These are phyloP conservation scores for Glareola pratincola DNA, from an alignment of 2,113 vertebrate species.

Conservation along the genomic window DNA sequence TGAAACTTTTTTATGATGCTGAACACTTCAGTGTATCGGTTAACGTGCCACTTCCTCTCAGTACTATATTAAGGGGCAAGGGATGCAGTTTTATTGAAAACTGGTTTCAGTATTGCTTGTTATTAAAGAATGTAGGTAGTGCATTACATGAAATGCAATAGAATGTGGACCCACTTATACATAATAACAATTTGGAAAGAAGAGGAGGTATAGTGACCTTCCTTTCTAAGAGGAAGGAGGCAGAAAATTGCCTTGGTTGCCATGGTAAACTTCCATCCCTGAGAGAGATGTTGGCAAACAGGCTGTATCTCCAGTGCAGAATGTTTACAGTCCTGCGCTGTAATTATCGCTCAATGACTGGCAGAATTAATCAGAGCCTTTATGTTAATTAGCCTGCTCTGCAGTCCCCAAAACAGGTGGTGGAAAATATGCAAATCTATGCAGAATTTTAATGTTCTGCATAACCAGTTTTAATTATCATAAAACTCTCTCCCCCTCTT, in stretches of 20 bases:
- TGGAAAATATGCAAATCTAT: conserved; percentile 98
- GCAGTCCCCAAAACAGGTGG: conserved; percentile 98
- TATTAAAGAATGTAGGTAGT: conserved; percentile 59
- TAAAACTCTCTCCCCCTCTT: conserved; percentile 77
- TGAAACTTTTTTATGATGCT: conserved; percentile 13
- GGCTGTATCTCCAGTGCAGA: conserved; percentile 80
- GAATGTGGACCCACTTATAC: conserved; percentile 63
- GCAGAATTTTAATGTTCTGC: conserved; percentile 95
- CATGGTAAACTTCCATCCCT: conserved; percentile 82
- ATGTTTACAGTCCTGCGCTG: conserved; percentile 81
- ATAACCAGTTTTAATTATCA: conserved; percentile 95
- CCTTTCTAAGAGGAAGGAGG: conserved; percentile 75
- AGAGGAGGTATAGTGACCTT: conserved; percentile 75
- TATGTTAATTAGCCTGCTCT: conserved; percentile 96
- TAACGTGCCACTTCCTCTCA: conserved; percentile 29
- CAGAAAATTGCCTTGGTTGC: conserved; percentile 81
- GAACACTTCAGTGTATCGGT: background rate
- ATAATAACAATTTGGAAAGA: conserved; percentile 67
- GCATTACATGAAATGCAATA: conserved; percentile 56
- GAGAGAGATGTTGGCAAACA: conserved; percentile 84
- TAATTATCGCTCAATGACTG: conserved; percentile 90
- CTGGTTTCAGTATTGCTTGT: conserved; percentile 53
- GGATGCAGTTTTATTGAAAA: conserved; percentile 57
- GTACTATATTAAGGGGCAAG: conserved; percentile 35
- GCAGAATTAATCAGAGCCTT: conserved; percentile 96